Base-by-base conservation (phyloP, 2,888 invertebrate species). In the Orchesellides sinensis region DNA sequence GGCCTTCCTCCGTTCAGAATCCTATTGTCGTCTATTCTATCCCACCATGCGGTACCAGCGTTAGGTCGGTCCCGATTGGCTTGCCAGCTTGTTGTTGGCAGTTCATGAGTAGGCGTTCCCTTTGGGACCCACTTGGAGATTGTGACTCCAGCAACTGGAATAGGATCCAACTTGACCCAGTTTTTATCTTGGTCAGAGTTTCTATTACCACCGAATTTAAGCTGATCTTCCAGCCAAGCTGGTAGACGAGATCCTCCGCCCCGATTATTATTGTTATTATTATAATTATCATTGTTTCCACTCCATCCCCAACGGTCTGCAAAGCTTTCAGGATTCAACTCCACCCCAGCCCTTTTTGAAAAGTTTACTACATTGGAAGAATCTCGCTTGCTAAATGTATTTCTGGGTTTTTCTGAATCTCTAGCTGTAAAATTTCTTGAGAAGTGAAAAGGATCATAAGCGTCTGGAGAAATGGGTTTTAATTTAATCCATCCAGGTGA, bases 91-190 rank as follows among this genome's bases (percentile, higher is more conserved):
- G 88, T 88, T 17, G 88, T 85, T 12, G 88, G 88, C 66, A 88
- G 72, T 8, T 88, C 86, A 6, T 82, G 72, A 23, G 75, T 61
- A n/a, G 66, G 66, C 17, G 87, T 88, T 35, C 87, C 87, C 72
- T 88, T 86, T 2, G 88, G 88, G 3, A 87, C 88, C 88, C 88
- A 88, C 78, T 88, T 88, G 1, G 87, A 86, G 23, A 88, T 88
- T 1, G 84, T 72, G 14, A 87, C 87, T 27, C 86, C 86, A 54
- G 87, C 84, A 2, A 86, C 86, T 25, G 86, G 86, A 27, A 88
- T 86, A 8, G 88, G 85, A 2, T 88, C 88, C 14, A 88, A 70
- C 78, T 88, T 88, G 12, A 87, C 88, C 88, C 88, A 88, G 47
- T 87, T 85, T 32, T 85, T 79, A 14, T 74, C 74, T 35, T 49